Base-by-base conservation (phyloP, 2,113 vertebrate species). In the Hippocampus abdominalis region DNA sequence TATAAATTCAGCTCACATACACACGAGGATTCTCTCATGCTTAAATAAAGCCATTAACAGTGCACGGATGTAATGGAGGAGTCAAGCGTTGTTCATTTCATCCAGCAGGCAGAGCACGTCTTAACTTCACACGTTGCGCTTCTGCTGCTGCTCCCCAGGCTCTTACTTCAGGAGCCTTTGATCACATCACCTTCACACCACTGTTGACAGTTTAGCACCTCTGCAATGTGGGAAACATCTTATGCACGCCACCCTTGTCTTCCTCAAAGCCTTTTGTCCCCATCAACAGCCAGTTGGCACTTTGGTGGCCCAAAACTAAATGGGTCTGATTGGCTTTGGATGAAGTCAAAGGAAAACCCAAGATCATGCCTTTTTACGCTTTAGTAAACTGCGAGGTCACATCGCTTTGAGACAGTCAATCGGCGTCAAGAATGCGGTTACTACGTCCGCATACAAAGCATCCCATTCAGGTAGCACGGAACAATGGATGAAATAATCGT, bases 181-280 rank as follows among this genome's bases (percentile, higher is more conserved):
- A 90, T 88, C 83, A 72, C 73, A 86, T 85, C 82, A 83, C 78
- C 81, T 82, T 87, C 84, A 82, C 82, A 81, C 80, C 61, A 67
- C 75, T 81, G 79, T 77, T 86, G 85, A 88, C 87, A 86, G 88
- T 85, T 89, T 90, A 89, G 80, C 88, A 88, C 84, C 80, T 86
- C 77, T 5, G 79, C 78, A 80, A 65, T 79, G 81, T 71, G 82
- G 82, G 82, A 87, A 87, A 74, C 63, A 72, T 79, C 70, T 7
- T 20, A 79, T 79, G 85, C 75, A 76, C 63, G 0, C 48, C 74
- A 83, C 85, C 86, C 78, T 83, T 81, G 72, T 85, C 70, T 68
- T 70, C 76, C 74, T 64, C 66, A 39, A 25, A 64, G 60, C 11
- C 54, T 48, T 66, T 72, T 8, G 8, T 8, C 53, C 68, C 63